Base-by-base conservation (phyloP, 2,888 invertebrate genomes). In the Sarcophaga carnaria region DNA sequence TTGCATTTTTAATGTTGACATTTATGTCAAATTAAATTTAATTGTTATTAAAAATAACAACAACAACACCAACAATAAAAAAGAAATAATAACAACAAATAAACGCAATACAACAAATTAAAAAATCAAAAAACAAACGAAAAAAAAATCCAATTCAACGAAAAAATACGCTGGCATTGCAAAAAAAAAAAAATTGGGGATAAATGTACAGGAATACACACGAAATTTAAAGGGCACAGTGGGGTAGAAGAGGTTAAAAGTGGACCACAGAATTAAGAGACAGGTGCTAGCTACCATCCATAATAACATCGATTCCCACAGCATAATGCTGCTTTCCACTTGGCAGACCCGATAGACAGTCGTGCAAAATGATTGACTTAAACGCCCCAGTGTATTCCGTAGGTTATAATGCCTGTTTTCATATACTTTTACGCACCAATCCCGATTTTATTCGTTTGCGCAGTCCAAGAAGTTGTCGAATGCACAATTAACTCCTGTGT, bases 21-120 rank as follows among this genome's bases (percentile, higher is more conserved):
- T 91, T 92, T 91, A 89, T 90, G 92, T 91, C 91, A 92, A 90
- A 92, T 91, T 91, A 90, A 91, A 91, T 91, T 92, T 92, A 92
- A 92, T 92, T 92, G 91, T 90, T 89, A 87, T 88, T 85, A 84
- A 87, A 87, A 78, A 54, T 12, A 49, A 54, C 3, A 17, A 54
- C 14, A 54, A 54, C 14, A 54, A 54, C 54, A 54, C 3, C 49
- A 49, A 49, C 54, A 54, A 54, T 17, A 54, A 85, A 83, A 63
- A 80, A 87, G 8, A 37, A 37, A 37, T 37, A 37, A 37, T 37
- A 54, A 54, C 54, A 54, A 54, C 54, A 49, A 84, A 83, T 64
- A 80, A 87, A 84, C 76, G 85, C 85, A 83, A 85, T 85, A 80
- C 75, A 83, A 88, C 83, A 83, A 83, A 80, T 81, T 77, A 79